Conservation (phyloP, 2,113 vertebrate genomes). For the Amblyopsis rosae region DNA sequence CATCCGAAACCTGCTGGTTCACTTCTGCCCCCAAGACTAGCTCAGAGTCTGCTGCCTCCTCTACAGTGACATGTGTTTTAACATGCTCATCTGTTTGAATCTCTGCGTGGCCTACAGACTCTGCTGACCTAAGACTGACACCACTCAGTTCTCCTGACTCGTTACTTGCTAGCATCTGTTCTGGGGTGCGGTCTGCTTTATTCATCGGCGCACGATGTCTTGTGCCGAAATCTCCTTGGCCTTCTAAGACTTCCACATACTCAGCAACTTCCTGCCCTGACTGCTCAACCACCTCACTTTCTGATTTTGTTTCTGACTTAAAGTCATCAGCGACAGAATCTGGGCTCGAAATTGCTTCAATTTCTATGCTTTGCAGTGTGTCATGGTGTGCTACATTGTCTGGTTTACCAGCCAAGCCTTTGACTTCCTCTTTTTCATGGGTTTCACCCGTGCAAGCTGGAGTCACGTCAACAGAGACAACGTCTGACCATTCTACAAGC, state of each 20-base stretch:
- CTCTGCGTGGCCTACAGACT: constrained; percentile 14
- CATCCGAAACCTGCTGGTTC: constrained; percentile 9
- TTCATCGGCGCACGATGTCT: not conserved
- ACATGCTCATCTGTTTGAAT: constrained; percentile 42
- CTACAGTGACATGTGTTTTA: constrained; percentile 36
- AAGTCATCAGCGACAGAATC: constrained; percentile 26
- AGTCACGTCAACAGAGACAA: constrained; percentile 6
- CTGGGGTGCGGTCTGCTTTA: not conserved
- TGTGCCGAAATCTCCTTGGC: not conserved
- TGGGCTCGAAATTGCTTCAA: constrained; percentile 10
- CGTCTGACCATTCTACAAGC: constrained; percentile 21
- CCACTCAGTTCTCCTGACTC: constrained; percentile 17
- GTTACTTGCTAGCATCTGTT: constrained; percentile 8
- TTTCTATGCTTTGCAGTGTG: constrained; percentile 16
- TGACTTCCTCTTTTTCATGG: constrained; percentile 3
- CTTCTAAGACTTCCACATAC: constrained; percentile 1
- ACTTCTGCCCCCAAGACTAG: constrained; percentile 3
- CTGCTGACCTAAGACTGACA: not conserved
- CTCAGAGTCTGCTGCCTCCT: constrained; percentile 31
- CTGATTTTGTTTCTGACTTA: constrained; percentile 19
- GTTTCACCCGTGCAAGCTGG: constrained; percentile 21
- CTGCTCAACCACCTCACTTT: constrained; percentile 2
- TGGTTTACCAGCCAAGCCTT: not conserved
- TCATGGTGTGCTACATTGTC: constrained; percentile 13
- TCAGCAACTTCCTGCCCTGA: constrained; percentile 7